phyloP scores from a whole-genome alignment of 1,140 invertebrate species.

The Gerris buenoi region DNA sequence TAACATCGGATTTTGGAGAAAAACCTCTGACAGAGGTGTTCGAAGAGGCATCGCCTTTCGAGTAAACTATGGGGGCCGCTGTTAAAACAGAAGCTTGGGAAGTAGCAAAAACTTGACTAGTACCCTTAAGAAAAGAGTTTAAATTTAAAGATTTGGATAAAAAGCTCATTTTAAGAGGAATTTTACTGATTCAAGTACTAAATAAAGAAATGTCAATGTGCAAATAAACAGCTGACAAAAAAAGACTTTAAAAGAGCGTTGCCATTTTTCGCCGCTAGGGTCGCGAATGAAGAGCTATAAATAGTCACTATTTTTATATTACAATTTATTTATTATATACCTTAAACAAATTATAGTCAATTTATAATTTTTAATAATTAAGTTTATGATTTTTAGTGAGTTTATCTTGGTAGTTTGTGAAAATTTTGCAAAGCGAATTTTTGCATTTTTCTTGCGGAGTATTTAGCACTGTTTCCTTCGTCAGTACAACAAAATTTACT shows the following conservation, averaged over 20 bases:
- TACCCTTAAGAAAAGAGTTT: conserved; percentile 40
- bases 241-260: background rate
- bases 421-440: conserved; percentile 12
- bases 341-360: background rate
- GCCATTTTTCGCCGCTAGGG: conserved; percentile 7
- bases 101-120: conserved; percentile 36
- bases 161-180: conserved; percentile 38
- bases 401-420: background rate
- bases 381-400: background rate
- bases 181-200: background rate
- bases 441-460: conserved; percentile 12
- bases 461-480: conserved; percentile 23
- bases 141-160: conserved; percentile 43
- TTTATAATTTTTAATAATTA: background rate
- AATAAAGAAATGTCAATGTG: background rate
- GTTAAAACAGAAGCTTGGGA: conserved; percentile 29
- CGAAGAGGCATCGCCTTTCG: conserved; percentile 17
- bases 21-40: conserved; percentile 33
- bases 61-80: conserved; percentile 30
- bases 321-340: background rate
- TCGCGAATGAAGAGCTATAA: background rate
- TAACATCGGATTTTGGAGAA: conserved; percentile 36
- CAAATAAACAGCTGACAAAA: conserved; percentile 5
- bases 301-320: background rate
- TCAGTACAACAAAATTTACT: conserved; percentile 27